Percentiles rank a stretch among this genome's conserved stretches.
phyloP scores from a whole-genome alignment of 2,113 vertebrate species.

The Coryphaenoides rupestris region DNA sequence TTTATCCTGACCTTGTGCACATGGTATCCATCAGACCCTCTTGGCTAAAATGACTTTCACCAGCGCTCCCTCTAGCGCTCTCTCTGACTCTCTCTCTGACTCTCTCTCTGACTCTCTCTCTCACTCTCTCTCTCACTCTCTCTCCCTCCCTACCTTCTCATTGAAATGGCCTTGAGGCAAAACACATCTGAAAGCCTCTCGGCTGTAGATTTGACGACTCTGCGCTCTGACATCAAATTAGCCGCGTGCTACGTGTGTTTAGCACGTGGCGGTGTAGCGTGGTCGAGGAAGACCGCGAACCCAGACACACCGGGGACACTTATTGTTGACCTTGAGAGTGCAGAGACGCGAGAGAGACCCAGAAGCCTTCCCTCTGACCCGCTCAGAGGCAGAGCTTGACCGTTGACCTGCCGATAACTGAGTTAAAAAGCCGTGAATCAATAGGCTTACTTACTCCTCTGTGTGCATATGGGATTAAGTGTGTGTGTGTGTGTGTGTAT shows the following conservation, averaged over 20 bases:
- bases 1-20: conserved; percentile 2
- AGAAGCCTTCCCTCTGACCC: conserved; percentile 33
- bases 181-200: neutral
- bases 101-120: neutral
- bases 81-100: no score
- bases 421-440: conserved; percentile 9
- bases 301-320: conserved; percentile 6
- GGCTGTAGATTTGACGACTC: neutral
- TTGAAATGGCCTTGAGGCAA: neutral
- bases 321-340: neutral
- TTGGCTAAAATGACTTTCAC: neutral
- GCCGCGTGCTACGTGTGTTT: neutral
- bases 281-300: conserved; percentile 14
- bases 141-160: neutral
- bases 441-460: neutral
- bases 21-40: neutral
- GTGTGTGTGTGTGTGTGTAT: neutral
- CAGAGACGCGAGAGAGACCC: neutral
- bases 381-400: conserved; percentile 28
- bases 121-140: no score
- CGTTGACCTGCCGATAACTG: conserved; percentile 37
- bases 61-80: neutral
- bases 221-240: neutral
- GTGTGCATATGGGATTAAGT: neutral
- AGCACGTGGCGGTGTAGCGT: neutral